phyloP scores from a whole-genome alignment of 2,797 vertebrate genomes.

The Poecilia picta region DNA sequence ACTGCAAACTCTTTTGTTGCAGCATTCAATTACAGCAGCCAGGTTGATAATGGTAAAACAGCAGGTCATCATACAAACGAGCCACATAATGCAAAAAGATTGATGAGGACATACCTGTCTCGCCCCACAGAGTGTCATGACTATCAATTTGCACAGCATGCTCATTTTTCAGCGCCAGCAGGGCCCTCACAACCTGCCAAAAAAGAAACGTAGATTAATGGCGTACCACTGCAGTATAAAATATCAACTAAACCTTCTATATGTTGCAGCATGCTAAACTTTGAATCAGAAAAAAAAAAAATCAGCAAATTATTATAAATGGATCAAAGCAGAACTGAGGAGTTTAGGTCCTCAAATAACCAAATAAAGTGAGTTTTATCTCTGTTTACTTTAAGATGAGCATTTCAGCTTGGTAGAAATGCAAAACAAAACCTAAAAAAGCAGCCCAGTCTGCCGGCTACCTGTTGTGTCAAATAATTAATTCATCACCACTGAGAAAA shows the following conservation, averaged over 20 bases:
- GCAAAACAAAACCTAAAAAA: slow-evolving; percentile 50
- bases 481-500: slow-evolving; percentile 21
- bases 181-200: slow-evolving; percentile 90
- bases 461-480: slow-evolving; percentile 27
- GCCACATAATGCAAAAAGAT: slow-evolving; percentile 55
- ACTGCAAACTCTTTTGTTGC: slow-evolving; percentile 32
- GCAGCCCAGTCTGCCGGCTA: slow-evolving; percentile 32
- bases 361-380: slow-evolving; percentile 31
- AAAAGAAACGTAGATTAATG: slow-evolving; percentile 74
- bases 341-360: slow-evolving; percentile 47
- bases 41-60: slow-evolving; percentile 59
- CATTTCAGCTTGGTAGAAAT: slow-evolving; percentile 59
- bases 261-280: slow-evolving; percentile 35
- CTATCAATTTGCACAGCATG: slow-evolving; percentile 89
- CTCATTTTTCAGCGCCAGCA: slow-evolving; percentile 88
- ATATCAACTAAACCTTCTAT: slow-evolving; percentile 54
- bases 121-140: slow-evolving; percentile 96
- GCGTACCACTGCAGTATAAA: slow-evolving; percentile 36
- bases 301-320: slow-evolving; percentile 47
- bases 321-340: slow-evolving; percentile 45
- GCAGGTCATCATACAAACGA: slow-evolving; percentile 52
- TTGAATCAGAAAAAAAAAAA: slow-evolving; percentile 3
- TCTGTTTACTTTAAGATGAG: slow-evolving; percentile 44
- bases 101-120: slow-evolving; percentile 91
- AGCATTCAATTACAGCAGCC: slow-evolving; percentile 36